phyloP scores from a whole-genome alignment of 2,113 vertebrate species.

The Progne subis region DNA sequence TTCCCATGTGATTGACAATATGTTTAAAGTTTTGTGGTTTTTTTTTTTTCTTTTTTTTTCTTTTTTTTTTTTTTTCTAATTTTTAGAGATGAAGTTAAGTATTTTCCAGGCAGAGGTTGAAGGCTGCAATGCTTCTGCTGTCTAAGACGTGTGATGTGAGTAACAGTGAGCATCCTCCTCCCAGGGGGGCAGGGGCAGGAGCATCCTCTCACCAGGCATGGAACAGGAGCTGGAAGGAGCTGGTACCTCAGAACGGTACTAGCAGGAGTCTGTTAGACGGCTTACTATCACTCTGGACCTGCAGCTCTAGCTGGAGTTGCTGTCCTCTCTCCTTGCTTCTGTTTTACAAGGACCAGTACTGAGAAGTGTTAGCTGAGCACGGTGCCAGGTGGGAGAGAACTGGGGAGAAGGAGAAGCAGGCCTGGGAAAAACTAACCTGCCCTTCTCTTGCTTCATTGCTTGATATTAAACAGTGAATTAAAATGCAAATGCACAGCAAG shows the following conservation, averaged over 20 bases:
- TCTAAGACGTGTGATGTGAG: constrained; percentile 67
- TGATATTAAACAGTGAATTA: constrained; percentile 63
- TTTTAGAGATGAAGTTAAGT: constrained; percentile 56
- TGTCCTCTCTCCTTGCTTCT: constrained; percentile 18
- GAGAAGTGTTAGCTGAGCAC: constrained; percentile 67
- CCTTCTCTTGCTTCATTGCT: constrained; percentile 66
- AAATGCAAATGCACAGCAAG: constrained; percentile 66
- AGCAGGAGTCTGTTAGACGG: constrained; percentile 59
- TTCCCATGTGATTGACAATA: constrained; percentile 69
- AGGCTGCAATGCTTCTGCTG: constrained; percentile 61
- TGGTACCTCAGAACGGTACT: neutral
- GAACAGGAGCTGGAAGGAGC: too few species aligned
- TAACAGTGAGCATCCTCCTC: constrained; percentile 36
- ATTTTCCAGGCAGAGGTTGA: constrained; percentile 69
- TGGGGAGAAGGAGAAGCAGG: constrained; percentile 50
- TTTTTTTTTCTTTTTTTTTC: neutral
- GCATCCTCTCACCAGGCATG: neutral
- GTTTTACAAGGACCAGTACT: neutral
- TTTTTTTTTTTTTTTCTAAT: neutral
- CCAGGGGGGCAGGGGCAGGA: constrained; percentile 58
- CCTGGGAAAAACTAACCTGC: constrained; percentile 49
- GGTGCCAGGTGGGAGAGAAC: constrained; percentile 52
- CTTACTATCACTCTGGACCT: constrained; percentile 53
- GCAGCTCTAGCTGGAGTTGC: constrained; percentile 41
- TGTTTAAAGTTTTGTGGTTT: neutral